These are phyloP conservation scores for Synergus umbraculus DNA, from an alignment of 2,888 invertebrate genomes.

Conservation along the genomic window DNA sequence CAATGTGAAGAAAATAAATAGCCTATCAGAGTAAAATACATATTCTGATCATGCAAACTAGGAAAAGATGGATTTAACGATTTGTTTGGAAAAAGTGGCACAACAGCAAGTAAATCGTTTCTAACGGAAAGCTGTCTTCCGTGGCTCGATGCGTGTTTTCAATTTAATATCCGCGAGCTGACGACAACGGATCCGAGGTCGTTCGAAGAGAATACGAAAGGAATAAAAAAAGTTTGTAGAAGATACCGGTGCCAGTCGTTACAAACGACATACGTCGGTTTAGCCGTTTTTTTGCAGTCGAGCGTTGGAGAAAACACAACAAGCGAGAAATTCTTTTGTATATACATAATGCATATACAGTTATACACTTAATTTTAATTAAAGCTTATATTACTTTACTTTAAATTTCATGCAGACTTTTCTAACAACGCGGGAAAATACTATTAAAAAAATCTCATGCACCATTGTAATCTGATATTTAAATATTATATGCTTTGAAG, in stretches of 20 bases:
- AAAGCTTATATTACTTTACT: background rate
- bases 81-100: constrained; percentile 24
- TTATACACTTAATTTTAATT: constrained; percentile 8
- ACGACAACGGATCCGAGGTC: constrained; percentile 36
- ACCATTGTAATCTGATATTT: no score
- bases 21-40: constrained; percentile 34
- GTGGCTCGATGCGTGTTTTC: constrained; percentile 33
- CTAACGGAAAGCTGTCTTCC: constrained; percentile 33
- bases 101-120: constrained; percentile 17
- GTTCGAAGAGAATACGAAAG: constrained; percentile 28
- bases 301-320: background rate
- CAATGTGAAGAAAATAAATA: constrained; percentile 2
- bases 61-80: constrained; percentile 24
- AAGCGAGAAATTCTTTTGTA: constrained; percentile 3
- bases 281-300: constrained; percentile 9
- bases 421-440: background rate
- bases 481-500: background rate
- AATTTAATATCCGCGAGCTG: constrained; percentile 32
- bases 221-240: constrained; percentile 22
- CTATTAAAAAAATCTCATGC: background rate
- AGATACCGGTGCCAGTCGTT: constrained; percentile 21
- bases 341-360: no score
- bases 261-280: constrained; percentile 31
- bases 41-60: constrained; percentile 9
- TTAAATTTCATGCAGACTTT: background rate